These are phyloP conservation scores for Trisateles emortualis DNA, from an alignment of 2,888 invertebrate species.

Conservation along the genomic window DNA sequence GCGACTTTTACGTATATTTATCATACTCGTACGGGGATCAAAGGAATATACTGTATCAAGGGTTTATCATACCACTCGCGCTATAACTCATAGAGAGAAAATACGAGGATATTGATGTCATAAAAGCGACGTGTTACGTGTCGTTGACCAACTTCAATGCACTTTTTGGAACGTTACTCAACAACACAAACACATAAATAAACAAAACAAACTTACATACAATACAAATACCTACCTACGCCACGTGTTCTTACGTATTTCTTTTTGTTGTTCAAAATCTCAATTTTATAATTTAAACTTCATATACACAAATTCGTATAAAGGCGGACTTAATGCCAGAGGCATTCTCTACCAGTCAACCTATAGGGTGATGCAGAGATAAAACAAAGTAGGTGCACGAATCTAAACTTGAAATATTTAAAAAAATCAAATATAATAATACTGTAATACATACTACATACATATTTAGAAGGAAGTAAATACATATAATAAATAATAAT, in stretches of 20 bases:
- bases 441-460: too few species aligned
- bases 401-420: too few species aligned
- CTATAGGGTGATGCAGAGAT: too few species aligned
- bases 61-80: constrained; percentile 1
- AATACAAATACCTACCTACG: too few species aligned
- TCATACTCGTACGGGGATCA: constrained; percentile 20
- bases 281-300: too few species aligned
- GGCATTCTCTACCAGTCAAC: too few species aligned
- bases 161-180: background rate
- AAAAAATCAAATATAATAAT: too few species aligned
- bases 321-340: too few species aligned
- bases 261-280: background rate
- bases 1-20: constrained; percentile 31
- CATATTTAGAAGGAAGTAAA: too few species aligned
- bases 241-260: too few species aligned
- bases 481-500: too few species aligned
- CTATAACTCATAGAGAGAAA: background rate
- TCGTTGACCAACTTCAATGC: background rate
- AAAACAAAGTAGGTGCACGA: too few species aligned
- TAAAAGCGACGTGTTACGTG: constrained; percentile 3
- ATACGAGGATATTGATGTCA: constrained; percentile 5
- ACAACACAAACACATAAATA: background rate
- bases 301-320: background rate
- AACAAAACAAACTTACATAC: background rate
- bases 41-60: constrained; percentile 8